Evolutionary conservation across 2,888 invertebrate species (phyloP), one percentile per base, ranked within the genome.

Genomic region (Dryadula phaetusa): DNA sequence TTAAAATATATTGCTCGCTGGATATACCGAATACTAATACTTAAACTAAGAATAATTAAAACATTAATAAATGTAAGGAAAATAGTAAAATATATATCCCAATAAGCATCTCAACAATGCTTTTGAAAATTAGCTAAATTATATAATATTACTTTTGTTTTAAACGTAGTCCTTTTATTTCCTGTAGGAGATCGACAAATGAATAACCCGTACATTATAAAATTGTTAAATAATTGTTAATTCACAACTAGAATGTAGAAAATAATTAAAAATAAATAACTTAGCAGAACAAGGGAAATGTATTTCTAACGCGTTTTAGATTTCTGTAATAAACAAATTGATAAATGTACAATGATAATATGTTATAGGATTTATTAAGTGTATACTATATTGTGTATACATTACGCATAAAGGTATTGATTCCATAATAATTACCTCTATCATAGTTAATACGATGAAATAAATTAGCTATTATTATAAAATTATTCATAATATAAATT

Each of bases 361-460:
- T 2, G 5, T 25, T n/a, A 25, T 49, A n/a, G 6, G n/a, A 22
- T 25, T 49, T 16, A 16, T 25, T 49, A n/a, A n/a, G n/a, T n/a
- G n/a, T n/a, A n/a, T n/a, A n/a, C n/a, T n/a, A n/a, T n/a, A n/a
- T n/a, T n/a, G n/a, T n/a, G n/a, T n/a, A n/a, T n/a, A n/a, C n/a
- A n/a, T n/a, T n/a, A 28, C 12, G 12, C n/a, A 25, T 49, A 28
- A n/a, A 14, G 49, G 54, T 61, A 46, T 68, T 52, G 58, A 53
- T 62, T 67, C 52, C 65, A 62, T 20, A 18, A 18, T 52, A 65
- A 65, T 65, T 44, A 61, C 49, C 32, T 60, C 42, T 52, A 61
- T 42, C 42, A 60, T 65, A 28, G 60, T 60, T 60, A 65, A 65
- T 53, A 53, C 52, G 60, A 32, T 49, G 8, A 60, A 53, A 46